A percentile compares a stretch with the other conserved stretches of the same genome.
These are phyloP conservation scores for Eremophila alpestris DNA, from an alignment of 2,797 vertebrate genomes.

Conservation along the genomic window DNA sequence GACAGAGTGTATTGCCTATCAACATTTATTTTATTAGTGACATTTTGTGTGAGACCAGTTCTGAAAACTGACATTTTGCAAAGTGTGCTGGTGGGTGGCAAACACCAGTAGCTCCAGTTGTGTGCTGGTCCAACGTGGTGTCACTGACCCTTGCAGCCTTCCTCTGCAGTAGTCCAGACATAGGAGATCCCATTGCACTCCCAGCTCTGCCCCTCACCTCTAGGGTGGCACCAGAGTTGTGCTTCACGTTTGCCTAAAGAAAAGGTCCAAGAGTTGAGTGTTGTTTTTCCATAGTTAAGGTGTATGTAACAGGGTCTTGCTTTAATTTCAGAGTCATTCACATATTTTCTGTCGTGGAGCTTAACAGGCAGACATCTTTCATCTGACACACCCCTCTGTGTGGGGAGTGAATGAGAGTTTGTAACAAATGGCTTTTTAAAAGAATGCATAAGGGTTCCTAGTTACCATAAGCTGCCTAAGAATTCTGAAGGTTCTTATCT, in stretches of 20 bases:
- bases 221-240: neutral
- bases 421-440: constrained; percentile 33
- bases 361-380: constrained; percentile 7
- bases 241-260: neutral
- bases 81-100: neutral
- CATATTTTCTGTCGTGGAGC: neutral
- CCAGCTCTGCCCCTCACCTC: neutral
- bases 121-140: neutral
- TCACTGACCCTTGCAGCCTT: neutral
- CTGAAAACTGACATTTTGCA: neutral
- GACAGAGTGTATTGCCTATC: neutral
- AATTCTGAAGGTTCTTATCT: constrained; percentile 70
- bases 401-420: neutral
- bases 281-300: neutral
- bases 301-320: neutral
- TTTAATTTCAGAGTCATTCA: constrained; percentile 32
- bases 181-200: neutral
- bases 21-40: neutral
- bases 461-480: constrained; percentile 55
- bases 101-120: neutral
- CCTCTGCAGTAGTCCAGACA: neutral
- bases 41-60: neutral
- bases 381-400: neutral
- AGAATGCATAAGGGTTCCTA: constrained; percentile 4
- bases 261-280: neutral